Evolutionary conservation across 2,113 vertebrate species (phyloP).

Genomic region (Stegastes partitus): DNA sequence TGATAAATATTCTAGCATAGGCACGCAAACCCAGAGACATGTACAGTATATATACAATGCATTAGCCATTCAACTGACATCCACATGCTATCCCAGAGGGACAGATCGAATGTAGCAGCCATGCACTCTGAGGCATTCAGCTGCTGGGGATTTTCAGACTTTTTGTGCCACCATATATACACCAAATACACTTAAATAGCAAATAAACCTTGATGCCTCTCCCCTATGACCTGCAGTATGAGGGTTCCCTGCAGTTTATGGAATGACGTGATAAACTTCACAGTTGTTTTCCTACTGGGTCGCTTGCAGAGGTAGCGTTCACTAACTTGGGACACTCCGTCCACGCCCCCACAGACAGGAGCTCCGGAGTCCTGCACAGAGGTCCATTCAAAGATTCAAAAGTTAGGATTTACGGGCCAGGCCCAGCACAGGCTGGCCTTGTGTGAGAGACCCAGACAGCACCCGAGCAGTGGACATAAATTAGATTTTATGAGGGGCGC

Average conservation of each 20-base stretch:
- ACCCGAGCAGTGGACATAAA: constrained; percentile 57
- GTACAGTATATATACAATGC: constrained; percentile 16
- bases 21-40: constrained; percentile 28
- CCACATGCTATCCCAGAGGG: constrained; percentile 42
- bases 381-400: constrained; percentile 63
- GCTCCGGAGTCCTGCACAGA: constrained; percentile 51
- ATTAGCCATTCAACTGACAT: constrained; percentile 62
- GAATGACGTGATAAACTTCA: constrained; percentile 48
- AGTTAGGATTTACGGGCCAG: constrained; percentile 66
- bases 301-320: constrained; percentile 22
- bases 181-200: constrained; percentile 15
- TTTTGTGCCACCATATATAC: not conserved
- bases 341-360: constrained; percentile 3
- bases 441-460: constrained; percentile 59
- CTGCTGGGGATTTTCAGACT: constrained; percentile 31
- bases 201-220: constrained; percentile 23
- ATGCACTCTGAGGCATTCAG: constrained; percentile 44
- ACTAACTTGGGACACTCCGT: constrained; percentile 35
- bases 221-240: not conserved
- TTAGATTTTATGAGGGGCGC: constrained; percentile 63
- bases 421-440: constrained; percentile 61
- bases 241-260: constrained; percentile 32
- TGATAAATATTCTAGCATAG: constrained; percentile 70
- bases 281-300: constrained; percentile 50
- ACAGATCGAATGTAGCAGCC: constrained; percentile 45